A percentile compares a stretch with the other conserved stretches of the same genome.
These are phyloP conservation scores for Catocala fraxini DNA, from an alignment of 2,888 invertebrate species.

Conservation along the genomic window DNA sequence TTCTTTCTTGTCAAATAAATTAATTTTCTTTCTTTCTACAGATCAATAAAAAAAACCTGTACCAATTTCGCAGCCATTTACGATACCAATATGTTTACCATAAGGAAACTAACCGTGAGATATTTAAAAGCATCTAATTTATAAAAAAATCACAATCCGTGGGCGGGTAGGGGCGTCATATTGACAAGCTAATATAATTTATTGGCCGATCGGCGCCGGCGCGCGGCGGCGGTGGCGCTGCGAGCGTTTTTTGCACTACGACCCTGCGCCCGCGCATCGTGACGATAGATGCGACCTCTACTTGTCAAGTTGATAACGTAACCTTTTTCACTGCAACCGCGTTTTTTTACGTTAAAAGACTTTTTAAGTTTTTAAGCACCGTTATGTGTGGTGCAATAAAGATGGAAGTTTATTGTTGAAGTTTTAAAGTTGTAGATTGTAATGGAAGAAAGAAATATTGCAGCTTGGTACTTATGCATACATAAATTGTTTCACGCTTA, in stretches of 20 bases:
- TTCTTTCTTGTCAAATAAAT: not conserved
- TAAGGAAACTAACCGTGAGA: conserved; percentile 38
- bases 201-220: conserved; percentile 76
- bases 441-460: not conserved
- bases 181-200: conserved; percentile 82
- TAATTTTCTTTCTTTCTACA: not conserved
- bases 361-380: conserved; percentile 21
- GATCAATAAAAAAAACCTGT: too few relatives aligned
- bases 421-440: conserved; percentile 2
- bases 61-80: conserved; percentile 8
- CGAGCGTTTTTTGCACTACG: conserved; percentile 55
- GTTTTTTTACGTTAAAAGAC: conserved; percentile 26
- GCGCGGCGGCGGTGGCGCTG: conserved; percentile 29
- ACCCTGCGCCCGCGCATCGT: conserved; percentile 24
- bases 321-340: conserved; percentile 44
- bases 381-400: conserved; percentile 18
- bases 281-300: conserved; percentile 48
- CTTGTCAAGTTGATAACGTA: conserved; percentile 52
- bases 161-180: conserved; percentile 72
- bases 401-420: conserved; percentile 10
- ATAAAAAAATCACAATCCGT: conserved; percentile 30
- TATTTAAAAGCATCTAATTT: conserved; percentile 24
- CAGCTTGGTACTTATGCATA: too few relatives aligned
- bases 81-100: conserved; percentile 15
- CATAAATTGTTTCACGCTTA: too few relatives aligned